Base-by-base conservation (phyloP, 2,888 invertebrate genomes). In the Bombyx huttoni region DNA sequence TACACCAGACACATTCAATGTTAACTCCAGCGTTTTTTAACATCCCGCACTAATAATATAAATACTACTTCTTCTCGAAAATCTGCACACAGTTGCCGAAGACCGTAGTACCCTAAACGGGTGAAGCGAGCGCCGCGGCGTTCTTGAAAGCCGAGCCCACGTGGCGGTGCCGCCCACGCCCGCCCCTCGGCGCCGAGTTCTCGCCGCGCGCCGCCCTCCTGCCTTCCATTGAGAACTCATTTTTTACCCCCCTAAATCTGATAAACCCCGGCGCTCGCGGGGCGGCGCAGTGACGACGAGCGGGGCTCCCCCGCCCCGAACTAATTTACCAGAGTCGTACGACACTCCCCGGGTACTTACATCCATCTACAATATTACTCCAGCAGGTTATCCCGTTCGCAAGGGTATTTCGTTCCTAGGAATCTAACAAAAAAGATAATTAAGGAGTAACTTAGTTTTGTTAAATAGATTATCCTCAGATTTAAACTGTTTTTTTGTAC, bases 361-460 rank as follows among this genome's bases (percentile, higher is more conserved):
- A 88, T 86, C 86, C 86, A 87, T 87, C 88, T 86, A 85, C 85
- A 80, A 87, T 87, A 87, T 87, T 87, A 87, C 84, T 80, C 77
- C 73, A 79, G 79, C 87, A 79, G 84, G 86, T 86, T 85, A 87
- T 87, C 83, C 82, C 83, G 81, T 81, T 83, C 77, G 78, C 77
- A 71, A 64, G 82, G 80, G 81, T 77, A 79, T 78, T 82, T 81
- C 79, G 78, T 78, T 82, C 75, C 78, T 78, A 82, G 78, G 78
- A 81, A 81, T 79, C 77, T 79, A 73, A 40, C 12, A 40, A 40
- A 12, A 40, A 40, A 40, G 76, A 40, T 40, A 40, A 40, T 40
- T 40, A 40, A 40, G 9, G 40, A 40, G 40, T 40, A 40, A 40
- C 40, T 40, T 40, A 40, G 40, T 7, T 12, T 40, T 12, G 40